phyloP scores from a whole-genome alignment of 2,888 invertebrate genomes.

The Glyphotaelius pellucidus region DNA sequence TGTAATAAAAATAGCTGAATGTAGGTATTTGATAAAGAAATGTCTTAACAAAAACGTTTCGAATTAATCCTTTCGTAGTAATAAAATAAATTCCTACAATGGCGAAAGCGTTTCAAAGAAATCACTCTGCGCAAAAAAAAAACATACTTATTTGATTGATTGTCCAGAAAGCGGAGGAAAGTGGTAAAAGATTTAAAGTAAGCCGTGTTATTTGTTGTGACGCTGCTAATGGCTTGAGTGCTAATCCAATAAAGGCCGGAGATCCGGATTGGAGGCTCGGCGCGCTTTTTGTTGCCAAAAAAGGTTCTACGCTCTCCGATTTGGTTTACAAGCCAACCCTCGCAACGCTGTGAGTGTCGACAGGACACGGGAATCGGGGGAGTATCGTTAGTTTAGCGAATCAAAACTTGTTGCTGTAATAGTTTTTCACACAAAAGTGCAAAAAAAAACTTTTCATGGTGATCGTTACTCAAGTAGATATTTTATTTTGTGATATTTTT shows the following conservation, averaged over 20 bases:
- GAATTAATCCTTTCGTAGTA: neutral
- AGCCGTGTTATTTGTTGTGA: slow-evolving; percentile 11
- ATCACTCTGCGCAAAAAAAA: neutral
- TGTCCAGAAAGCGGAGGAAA: neutral
- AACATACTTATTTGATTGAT: neutral
- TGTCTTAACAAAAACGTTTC: neutral
- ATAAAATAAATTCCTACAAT: neutral
- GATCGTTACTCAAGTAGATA: neutral
- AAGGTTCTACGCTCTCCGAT: neutral
- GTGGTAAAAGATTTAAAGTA: slow-evolving; percentile 15
- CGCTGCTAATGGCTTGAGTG: slow-evolving; percentile 53
- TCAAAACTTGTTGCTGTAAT: neutral
- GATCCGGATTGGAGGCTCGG: slow-evolving; percentile 49
- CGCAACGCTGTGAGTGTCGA: neutral
- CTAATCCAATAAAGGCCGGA: slow-evolving; percentile 62
- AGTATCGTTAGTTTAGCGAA: neutral
- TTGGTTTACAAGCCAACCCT: neutral
- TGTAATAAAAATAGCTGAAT: no score
- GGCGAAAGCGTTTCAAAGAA: neutral
- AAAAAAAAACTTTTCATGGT: no score
- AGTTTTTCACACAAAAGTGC: neutral
- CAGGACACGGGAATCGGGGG: neutral
- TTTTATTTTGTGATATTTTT: neutral
- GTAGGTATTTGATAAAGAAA: neutral
- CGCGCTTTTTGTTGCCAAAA: slow-evolving; percentile 13